These are phyloP conservation scores for Heliothis subflexa DNA, from an alignment of 1,140 invertebrate genomes.

Conservation along the genomic window DNA sequence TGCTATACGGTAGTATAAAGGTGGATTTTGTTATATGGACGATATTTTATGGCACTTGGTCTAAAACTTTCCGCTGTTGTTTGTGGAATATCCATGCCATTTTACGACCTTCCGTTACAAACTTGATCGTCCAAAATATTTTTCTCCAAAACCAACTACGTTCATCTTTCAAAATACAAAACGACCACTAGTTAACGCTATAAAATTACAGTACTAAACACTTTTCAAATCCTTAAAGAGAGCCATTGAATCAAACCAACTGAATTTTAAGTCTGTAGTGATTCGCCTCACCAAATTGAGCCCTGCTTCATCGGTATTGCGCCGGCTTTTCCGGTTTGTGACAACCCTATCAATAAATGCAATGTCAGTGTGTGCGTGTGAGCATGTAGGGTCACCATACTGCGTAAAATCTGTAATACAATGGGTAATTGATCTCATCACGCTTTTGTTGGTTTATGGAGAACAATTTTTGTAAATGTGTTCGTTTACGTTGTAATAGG, in stretches of 20 bases:
- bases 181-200: too few relatives aligned
- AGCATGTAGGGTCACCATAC: slow-evolving; percentile 35
- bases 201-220: not conserved
- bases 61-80: too few relatives aligned
- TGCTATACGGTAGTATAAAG: too few relatives aligned
- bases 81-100: too few relatives aligned
- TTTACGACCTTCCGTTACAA: too few relatives aligned
- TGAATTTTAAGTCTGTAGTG: slow-evolving; percentile 13
- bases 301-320: slow-evolving; percentile 30
- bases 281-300: slow-evolving; percentile 42
- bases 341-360: slow-evolving; percentile 32
- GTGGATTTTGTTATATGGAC: too few relatives aligned
- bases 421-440: not conserved
- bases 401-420: not conserved
- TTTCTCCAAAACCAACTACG: too few relatives aligned
- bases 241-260: not conserved
- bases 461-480: not conserved
- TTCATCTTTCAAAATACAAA: too few relatives aligned
- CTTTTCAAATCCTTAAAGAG: not conserved
- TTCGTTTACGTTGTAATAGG: not conserved
- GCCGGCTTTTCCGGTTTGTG: slow-evolving; percentile 52
- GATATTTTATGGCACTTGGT: too few relatives aligned
- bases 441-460: slow-evolving; percentile 4
- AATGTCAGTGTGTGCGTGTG: slow-evolving; percentile 22
- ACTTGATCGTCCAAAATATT: too few relatives aligned